A percentile compares a stretch with the other conserved stretches of the same genome.
Evolutionary conservation across 35 echinoderm and acorn worm species (phyloP).

Genomic region (Patiria miniata): DNA sequence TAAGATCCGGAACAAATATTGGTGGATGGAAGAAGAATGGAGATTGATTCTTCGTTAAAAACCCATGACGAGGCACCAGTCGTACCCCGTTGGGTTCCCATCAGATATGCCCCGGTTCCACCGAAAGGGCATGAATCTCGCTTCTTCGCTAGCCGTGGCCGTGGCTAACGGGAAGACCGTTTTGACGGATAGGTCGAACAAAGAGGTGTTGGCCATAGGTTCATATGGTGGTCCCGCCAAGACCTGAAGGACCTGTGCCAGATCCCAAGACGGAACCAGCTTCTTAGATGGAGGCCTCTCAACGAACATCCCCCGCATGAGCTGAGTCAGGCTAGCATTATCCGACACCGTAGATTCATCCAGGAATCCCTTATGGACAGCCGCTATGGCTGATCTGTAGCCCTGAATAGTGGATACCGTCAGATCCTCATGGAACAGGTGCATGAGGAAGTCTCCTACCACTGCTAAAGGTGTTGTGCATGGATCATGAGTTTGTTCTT

Average conservation of each 20-base stretch:
- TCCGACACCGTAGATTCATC: neutral
- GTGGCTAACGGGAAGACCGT: constrained; percentile 31
- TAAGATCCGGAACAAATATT: neutral
- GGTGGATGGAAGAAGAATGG: neutral
- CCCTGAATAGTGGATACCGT: neutral
- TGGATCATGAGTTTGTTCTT: neutral
- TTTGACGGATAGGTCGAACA: constrained; percentile 3
- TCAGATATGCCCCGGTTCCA: neutral
- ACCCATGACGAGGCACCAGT: neutral
- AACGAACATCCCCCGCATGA: constrained; percentile 31
- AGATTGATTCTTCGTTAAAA: constrained; percentile 57
- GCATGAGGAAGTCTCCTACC: constrained; percentile 25
- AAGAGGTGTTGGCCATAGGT: neutral
- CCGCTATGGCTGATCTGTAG: constrained; percentile 35
- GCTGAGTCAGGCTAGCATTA: neutral
- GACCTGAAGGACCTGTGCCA: constrained; percentile 5
- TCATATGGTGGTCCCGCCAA: constrained; percentile 8
- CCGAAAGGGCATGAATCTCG: constrained; percentile 26
- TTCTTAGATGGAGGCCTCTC: neutral
- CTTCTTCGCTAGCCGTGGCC: neutral
- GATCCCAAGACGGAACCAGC: constrained; percentile 34
- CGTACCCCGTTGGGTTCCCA: too few relatives aligned
- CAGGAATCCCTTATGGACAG: constrained; percentile 26
- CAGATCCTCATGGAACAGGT: neutral
- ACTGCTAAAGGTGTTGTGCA: neutral